These are phyloP conservation scores for Caenorhabditis uteleia DNA, from an alignment of 2,888 invertebrate genomes.

Conservation along the genomic window DNA sequence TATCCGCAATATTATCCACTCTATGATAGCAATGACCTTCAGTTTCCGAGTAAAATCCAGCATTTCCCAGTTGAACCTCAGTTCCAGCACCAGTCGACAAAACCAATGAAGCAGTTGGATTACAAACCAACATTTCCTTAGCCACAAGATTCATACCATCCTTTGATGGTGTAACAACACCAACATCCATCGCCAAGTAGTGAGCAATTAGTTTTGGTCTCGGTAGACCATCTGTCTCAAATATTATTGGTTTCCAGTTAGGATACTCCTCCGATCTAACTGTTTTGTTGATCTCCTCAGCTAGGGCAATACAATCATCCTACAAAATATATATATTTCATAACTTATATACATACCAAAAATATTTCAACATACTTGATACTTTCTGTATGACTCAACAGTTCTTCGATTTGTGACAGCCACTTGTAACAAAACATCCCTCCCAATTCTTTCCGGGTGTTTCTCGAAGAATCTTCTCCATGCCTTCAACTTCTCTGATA, in stretches of 20 bases:
- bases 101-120: constrained; percentile 57
- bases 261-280: constrained; percentile 47
- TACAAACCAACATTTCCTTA: constrained; percentile 63
- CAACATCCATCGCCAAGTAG: constrained; percentile 66
- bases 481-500: constrained; percentile 53
- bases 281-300: constrained; percentile 48
- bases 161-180: constrained; percentile 64
- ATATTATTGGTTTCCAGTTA: constrained; percentile 59
- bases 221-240: constrained; percentile 60
- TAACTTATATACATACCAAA: not conserved
- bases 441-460: constrained; percentile 55
- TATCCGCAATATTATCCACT: constrained; percentile 53
- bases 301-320: constrained; percentile 56
- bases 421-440: constrained; percentile 57
- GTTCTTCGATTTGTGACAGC: constrained; percentile 60
- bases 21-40: constrained; percentile 56
- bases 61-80: constrained; percentile 59
- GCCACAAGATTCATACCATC: constrained; percentile 66
- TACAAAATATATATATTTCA: constrained; percentile 3
- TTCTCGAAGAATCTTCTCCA: constrained; percentile 54
- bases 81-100: constrained; percentile 60
- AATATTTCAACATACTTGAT: constrained; percentile 32
- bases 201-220: constrained; percentile 56
- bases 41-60: constrained; percentile 56
- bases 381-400: constrained; percentile 58